Evolutionary conservation across 2,797 vertebrate genomes (phyloP).

Genomic region (Channa striata): DNA sequence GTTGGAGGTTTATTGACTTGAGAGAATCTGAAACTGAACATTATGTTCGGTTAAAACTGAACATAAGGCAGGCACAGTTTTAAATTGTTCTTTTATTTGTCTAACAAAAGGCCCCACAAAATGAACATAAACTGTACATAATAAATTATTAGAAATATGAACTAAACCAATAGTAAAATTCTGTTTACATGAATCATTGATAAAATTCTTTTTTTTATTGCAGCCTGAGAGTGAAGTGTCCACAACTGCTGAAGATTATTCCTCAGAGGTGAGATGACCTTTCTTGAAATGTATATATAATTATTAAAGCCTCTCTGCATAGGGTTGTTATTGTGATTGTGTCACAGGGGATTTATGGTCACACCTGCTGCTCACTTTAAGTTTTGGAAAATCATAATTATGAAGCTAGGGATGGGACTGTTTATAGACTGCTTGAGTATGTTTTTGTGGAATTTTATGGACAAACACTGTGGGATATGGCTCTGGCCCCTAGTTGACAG

Average conservation of each 20-base stretch:
- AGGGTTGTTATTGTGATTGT: neutral
- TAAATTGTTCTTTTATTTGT: too few relatives aligned
- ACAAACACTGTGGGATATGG: neutral
- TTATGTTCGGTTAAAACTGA: conserved; percentile 29
- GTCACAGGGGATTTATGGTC: neutral
- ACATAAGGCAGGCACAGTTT: neutral
- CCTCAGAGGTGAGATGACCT: conserved; percentile 90
- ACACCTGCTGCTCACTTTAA: neutral
- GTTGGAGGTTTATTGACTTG: conserved; percentile 21
- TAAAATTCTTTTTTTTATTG: conserved; percentile 70
- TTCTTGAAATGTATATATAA: conserved; percentile 11
- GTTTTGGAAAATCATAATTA: neutral
- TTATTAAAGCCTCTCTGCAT: neutral
- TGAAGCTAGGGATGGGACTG: neutral
- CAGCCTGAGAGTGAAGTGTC: conserved; percentile 95
- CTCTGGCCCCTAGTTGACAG: neutral
- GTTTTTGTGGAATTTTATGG: neutral
- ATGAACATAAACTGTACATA: neutral
- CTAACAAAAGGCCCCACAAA: neutral
- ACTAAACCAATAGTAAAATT: too few relatives aligned
- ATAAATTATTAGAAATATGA: neutral
- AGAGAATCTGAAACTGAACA: conserved; percentile 15
- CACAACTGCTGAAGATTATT: conserved; percentile 94
- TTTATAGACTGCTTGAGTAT: neutral
- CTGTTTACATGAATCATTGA: conserved; percentile 1